Evolutionary conservation across 2,797 vertebrate species (phyloP).

Genomic region (Cynodonichthys magdalenae): DNA sequence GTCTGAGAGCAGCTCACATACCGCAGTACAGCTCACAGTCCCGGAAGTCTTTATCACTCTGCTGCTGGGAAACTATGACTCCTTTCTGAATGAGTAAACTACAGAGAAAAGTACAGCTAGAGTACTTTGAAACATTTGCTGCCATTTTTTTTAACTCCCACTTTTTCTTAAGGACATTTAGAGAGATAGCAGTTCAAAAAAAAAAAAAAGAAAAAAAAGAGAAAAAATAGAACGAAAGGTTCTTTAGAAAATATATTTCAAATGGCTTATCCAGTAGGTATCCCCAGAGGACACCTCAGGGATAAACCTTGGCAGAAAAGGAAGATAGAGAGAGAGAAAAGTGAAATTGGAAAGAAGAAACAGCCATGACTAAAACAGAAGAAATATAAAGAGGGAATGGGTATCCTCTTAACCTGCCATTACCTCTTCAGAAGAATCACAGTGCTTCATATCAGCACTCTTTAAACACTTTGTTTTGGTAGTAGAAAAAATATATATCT

Average conservation of each 20-base stretch:
- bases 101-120: conserved; percentile 56
- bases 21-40: conserved; percentile 56
- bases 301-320: conserved; percentile 76
- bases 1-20: conserved; percentile 33
- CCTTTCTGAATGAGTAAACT: conserved; percentile 52
- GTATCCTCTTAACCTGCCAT: conserved; percentile 74
- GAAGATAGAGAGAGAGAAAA: conserved; percentile 66
- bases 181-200: conserved; percentile 76
- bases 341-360: conserved; percentile 72
- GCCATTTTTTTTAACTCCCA: conserved; percentile 45
- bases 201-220: conserved; percentile 13
- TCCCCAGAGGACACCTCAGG: conserved; percentile 79
- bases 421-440: conserved; percentile 63
- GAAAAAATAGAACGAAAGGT: conserved; percentile 54
- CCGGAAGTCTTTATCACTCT: conserved; percentile 46
- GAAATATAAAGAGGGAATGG: conserved; percentile 59
- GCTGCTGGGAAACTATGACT: conserved; percentile 39
- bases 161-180: conserved; percentile 78
- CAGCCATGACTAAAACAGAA: conserved; percentile 76
- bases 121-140: conserved; percentile 65
- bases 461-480: conserved; percentile 53
- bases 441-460: conserved; percentile 48
- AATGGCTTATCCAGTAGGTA: conserved; percentile 77
- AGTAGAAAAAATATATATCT: conserved; percentile 40
- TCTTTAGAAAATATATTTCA: conserved; percentile 80